Base-by-base conservation (phyloP, 2,113 vertebrate species). In the Sceloporus tristichus region DNA sequence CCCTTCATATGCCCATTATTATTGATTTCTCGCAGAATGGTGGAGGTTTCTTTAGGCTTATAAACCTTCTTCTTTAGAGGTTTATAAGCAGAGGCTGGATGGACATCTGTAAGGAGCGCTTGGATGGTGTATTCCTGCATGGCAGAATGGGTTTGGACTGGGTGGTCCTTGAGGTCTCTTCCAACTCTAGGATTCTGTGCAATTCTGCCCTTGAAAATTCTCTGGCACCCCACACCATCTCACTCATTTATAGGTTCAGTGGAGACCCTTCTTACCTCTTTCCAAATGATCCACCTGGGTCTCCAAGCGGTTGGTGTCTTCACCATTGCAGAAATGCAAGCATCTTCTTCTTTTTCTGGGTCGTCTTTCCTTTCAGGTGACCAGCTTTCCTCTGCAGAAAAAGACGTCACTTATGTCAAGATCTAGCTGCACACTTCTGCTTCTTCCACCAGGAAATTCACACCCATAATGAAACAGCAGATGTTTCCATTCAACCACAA, bases 381-480 rank as follows among this genome's bases (percentile, higher is more conserved):
- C 27, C 80, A 54, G 80, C 68, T 21, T 42, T 42, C 71, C 27
- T 53, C 59, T 77, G 42, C 59, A 70, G 59, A 2, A 62, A 54
- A 48, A 71, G 81, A 83, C 14, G 48, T 38, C 38, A 76, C 40
- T 21, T 53, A 16, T 62, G 59, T 62, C 59, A 56, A 34, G 40
- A 48, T 27, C 21, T 11, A 4, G 62, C 40, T 13, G 74, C 81
- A 62, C 54, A 83, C 87, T 88, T 88, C 87, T 88, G 81, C 87
- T 88, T 88, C 87, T 88, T 88, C 73, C 81, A 77, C 81, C 81
- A 84, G 59, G 73, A 88, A 88, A 88, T 34, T 9, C 23, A 10
- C 59, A 66, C 40, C 71, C 42, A 1, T 34, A 75, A 34, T 74
- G 27, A 74, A 73, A 76, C n/a, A 84, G 70, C 77, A 75, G 68